phyloP scores from a whole-genome alignment of 2,113 vertebrate species.

The Hystrix cristata region DNA sequence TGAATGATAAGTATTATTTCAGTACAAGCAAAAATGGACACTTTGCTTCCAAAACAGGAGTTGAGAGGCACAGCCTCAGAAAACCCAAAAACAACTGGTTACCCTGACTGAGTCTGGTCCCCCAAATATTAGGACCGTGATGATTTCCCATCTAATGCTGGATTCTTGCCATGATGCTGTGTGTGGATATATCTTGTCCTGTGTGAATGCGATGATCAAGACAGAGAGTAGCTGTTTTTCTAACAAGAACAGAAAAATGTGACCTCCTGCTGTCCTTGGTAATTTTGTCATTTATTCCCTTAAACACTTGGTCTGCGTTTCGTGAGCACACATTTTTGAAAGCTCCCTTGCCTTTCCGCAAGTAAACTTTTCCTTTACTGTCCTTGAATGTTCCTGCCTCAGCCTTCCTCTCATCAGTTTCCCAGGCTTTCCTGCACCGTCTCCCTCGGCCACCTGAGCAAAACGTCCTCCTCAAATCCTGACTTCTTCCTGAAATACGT shows the following conservation, averaged over 20 bases:
- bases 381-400: background rate
- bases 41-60: background rate
- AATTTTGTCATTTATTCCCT: background rate
- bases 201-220: background rate
- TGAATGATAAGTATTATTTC: background rate
- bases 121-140: background rate
- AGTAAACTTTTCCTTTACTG: background rate
- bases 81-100: background rate
- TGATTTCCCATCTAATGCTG: background rate
- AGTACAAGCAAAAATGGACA: background rate
- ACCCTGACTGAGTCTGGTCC: background rate
- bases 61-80: background rate
- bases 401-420: background rate
- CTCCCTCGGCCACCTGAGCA: background rate
- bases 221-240: background rate
- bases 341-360: background rate
- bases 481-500: too few relatives aligned
- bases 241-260: background rate
- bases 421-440: background rate
- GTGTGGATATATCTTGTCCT: background rate
- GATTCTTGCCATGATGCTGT: background rate
- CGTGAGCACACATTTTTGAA: background rate
- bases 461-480: too few relatives aligned
- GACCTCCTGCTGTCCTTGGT: background rate
- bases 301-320: background rate